A percentile compares a stretch with the other conserved stretches of the same genome.
phyloP scores from a whole-genome alignment of 2,113 vertebrate species.

The Semicossyphus pulcher region DNA sequence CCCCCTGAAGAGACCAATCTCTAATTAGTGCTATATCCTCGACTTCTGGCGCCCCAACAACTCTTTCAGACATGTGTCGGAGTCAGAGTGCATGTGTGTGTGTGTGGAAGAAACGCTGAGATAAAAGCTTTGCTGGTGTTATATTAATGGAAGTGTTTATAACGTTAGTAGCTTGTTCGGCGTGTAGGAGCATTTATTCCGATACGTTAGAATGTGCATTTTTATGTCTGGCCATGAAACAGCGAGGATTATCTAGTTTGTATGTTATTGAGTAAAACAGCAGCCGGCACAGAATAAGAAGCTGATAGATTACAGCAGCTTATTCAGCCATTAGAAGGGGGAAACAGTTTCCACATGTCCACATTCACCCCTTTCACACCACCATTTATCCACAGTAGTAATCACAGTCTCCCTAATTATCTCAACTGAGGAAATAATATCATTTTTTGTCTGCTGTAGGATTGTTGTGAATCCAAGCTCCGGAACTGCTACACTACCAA shows the following conservation, averaged over 20 bases:
- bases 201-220: slow-evolving; percentile 14
- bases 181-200: not conserved
- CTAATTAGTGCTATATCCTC: slow-evolving; percentile 74
- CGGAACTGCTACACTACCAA: too few relatives aligned
- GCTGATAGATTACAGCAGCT: slow-evolving; percentile 60
- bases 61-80: slow-evolving; percentile 40
- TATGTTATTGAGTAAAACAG: slow-evolving; percentile 12
- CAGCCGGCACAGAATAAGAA: slow-evolving; percentile 23
- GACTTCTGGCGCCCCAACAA: slow-evolving; percentile 56
- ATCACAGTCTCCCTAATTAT: slow-evolving; percentile 56
- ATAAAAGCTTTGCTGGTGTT: slow-evolving; percentile 39
- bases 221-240: not conserved
- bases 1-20: slow-evolving; percentile 61
- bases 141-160: slow-evolving; percentile 39
- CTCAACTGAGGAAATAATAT: not conserved
- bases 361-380: slow-evolving; percentile 57
- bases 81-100: not conserved
- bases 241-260: not conserved
- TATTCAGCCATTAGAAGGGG: slow-evolving; percentile 62
- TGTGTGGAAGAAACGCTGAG: not conserved
- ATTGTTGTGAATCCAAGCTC: slow-evolving; percentile 11
- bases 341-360: slow-evolving; percentile 59
- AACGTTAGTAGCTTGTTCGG: not conserved
- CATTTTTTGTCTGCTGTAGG: not conserved
- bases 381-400: slow-evolving; percentile 67